Evolutionary conservation across 2,888 invertebrate genomes (phyloP).

Genomic region (Drosophila suboccidentalis): DNA sequence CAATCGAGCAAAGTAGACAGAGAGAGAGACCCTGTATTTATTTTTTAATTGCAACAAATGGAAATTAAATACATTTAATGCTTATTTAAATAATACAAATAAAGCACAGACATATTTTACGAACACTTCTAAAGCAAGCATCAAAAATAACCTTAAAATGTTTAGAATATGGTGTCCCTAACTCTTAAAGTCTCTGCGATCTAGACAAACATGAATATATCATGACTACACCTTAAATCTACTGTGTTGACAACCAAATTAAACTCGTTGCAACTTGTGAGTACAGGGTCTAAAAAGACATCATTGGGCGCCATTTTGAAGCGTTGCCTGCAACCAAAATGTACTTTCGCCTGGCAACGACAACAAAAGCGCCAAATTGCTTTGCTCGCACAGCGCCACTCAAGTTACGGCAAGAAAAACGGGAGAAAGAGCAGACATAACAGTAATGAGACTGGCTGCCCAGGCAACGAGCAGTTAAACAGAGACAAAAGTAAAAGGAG

Average conservation of each 20-base stretch:
- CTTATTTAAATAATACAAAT: too few relatives aligned
- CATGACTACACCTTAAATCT: too few relatives aligned
- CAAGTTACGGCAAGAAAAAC: slow-evolving; percentile 54
- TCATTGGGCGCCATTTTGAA: slow-evolving; percentile 72
- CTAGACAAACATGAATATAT: too few relatives aligned
- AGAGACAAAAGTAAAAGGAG: slow-evolving; percentile 6
- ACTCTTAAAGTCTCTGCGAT: too few relatives aligned
- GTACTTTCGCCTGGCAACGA: slow-evolving; percentile 51
- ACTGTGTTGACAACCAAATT: not conserved
- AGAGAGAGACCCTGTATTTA: not conserved
- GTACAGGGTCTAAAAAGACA: slow-evolving; percentile 17
- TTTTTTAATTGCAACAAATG: too few relatives aligned
- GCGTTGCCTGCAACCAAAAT: slow-evolving; percentile 3
- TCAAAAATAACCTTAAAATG: too few relatives aligned
- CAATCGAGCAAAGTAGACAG: not conserved
- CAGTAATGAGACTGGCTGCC: slow-evolving; percentile 65
- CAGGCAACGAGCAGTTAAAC: slow-evolving; percentile 41
- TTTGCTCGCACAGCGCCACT: slow-evolving; percentile 69
- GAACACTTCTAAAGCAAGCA: too few relatives aligned
- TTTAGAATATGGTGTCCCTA: too few relatives aligned
- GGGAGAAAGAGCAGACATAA: slow-evolving; percentile 25
- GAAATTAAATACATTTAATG: too few relatives aligned
- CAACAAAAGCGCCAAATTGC: slow-evolving; percentile 69
- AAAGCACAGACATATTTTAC: too few relatives aligned
- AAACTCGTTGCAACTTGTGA: not conserved